Base-by-base conservation (phyloP, 2,888 invertebrate species). In the Neria commutata region DNA sequence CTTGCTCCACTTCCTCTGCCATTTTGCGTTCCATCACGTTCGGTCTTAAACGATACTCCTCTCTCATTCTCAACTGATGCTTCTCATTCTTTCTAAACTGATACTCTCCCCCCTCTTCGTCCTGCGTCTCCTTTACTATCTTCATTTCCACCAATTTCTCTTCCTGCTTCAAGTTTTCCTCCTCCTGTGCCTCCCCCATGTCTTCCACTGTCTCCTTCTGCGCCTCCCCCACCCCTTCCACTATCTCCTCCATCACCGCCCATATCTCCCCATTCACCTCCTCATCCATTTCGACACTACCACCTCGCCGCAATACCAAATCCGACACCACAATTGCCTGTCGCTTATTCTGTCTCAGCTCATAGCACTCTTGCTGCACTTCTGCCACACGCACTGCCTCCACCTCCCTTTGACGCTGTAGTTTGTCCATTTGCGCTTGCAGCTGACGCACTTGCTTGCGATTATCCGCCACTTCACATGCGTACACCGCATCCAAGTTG, bases 351-450 rank as follows among this genome's bases (percentile, higher is more conserved):
- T n/a, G n/a, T n/a, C n/a, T n/a, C n/a, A n/a, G n/a, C n/a, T n/a
- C n/a, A n/a, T n/a, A n/a, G n/a, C 62, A 21, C 60, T 62, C 48
- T 8, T 51, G 6, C 54, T 67, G 63, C 56, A 65, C 42, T 11
- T 63, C 58, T 1, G 51, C 23, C 17, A 61, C 26, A 2, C 58
- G 57, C 48, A 61, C 33, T 1, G 45, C 26, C 17, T 62, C 48
- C 4, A 58, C 52, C 21, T 58, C 40, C 4, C 64, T 61, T 34
- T 67, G 67, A 1, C 34, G 50, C 10, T 48, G 52, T 17, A 78
- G 46, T 25, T 58, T 42, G 23, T 67, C 65, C 1, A 78, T 54
- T 56, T 75, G 67, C 16, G 54, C 23, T 49, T 70, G 69, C 40
- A 78, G 40, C 48, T 64, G 49, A 10, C 62, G 58, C 56, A 68